Conservation (phyloP, 1,140 invertebrate genomes). For the Plodia interpunctella region DNA sequence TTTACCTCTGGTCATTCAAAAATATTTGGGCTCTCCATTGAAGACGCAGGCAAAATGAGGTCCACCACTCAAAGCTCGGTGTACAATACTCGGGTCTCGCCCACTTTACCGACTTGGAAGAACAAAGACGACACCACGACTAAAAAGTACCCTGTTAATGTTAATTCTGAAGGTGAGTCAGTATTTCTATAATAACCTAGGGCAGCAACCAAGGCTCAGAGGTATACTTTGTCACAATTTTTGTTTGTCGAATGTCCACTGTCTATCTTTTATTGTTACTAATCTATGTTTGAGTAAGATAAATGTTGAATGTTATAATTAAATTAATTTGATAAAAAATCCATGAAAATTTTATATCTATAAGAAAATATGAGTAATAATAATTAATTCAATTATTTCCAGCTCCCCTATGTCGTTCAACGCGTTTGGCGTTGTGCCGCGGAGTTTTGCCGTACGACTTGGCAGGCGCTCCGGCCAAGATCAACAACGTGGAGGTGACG, state of each 20-base stretch:
- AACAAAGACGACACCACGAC: slow-evolving; percentile 56
- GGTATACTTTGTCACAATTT: not conserved
- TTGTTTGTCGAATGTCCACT: too few species aligned
- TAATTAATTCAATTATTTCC: slow-evolving; percentile 21
- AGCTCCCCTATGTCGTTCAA: slow-evolving; percentile 69
- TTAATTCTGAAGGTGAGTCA: slow-evolving; percentile 59
- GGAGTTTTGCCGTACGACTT: slow-evolving; percentile 81
- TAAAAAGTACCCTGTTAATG: slow-evolving; percentile 64
- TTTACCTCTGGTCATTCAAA: slow-evolving; percentile 80
- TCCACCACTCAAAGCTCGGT: slow-evolving; percentile 71
- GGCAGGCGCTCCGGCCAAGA: slow-evolving; percentile 63
- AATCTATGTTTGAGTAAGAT: too few species aligned
- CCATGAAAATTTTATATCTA: too few species aligned
- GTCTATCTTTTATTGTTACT: too few species aligned
- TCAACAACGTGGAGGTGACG: slow-evolving; percentile 54
- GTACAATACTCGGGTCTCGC: slow-evolving; percentile 78
- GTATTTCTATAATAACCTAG: not conserved
- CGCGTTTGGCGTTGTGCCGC: slow-evolving; percentile 72
- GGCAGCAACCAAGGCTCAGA: not conserved
- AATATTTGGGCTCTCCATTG: slow-evolving; percentile 78
- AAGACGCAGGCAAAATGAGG: slow-evolving; percentile 76
- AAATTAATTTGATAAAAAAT: too few species aligned
- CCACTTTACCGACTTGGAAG: slow-evolving; percentile 77
- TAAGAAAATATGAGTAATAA: too few species aligned
- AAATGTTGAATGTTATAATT: too few species aligned